A percentile compares a stretch with the other conserved stretches of the same genome.
phyloP scores from a whole-genome alignment of 2,888 invertebrate species.

The Caenorhabditis japonica region DNA sequence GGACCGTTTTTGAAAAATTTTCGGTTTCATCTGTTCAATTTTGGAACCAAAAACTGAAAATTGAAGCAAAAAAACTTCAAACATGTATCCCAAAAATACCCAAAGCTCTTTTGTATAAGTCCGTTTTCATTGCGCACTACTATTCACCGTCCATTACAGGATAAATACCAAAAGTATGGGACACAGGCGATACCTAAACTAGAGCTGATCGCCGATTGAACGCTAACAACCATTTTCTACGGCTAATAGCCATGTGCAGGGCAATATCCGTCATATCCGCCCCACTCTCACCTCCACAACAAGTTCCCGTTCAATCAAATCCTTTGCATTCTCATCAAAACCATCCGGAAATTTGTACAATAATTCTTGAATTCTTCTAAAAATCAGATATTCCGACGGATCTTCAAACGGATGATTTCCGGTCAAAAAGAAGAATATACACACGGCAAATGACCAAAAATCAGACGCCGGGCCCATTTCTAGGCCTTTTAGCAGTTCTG shows the following conservation, averaged over 20 bases:
- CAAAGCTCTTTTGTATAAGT: too few relatives aligned
- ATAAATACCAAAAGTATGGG: too few relatives aligned
- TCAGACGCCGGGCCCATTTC: slow-evolving; percentile 49
- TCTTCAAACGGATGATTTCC: slow-evolving; percentile 68
- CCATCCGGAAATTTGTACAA: slow-evolving; percentile 93
- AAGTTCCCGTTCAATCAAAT: slow-evolving; percentile 88
- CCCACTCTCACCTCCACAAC: slow-evolving; percentile 81
- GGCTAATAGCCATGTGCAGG: neutral
- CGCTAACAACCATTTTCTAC: neutral
- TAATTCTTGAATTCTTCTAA: slow-evolving; percentile 91
- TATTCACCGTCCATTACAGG: too few relatives aligned
- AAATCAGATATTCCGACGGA: slow-evolving; percentile 91
- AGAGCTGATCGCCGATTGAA: too few relatives aligned
- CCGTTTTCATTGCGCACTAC: too few relatives aligned
- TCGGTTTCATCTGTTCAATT: too few relatives aligned
- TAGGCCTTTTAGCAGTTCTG: slow-evolving; percentile 81
- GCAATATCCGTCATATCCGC: neutral
- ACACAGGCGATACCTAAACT: too few relatives aligned
- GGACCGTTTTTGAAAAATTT: too few relatives aligned
- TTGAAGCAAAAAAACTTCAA: too few relatives aligned
- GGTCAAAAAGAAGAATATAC: slow-evolving; percentile 57
- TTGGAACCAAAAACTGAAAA: too few relatives aligned
- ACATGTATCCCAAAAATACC: too few relatives aligned
- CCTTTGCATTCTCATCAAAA: slow-evolving; percentile 87
- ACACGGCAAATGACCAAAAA: slow-evolving; percentile 66